phyloP scores from a whole-genome alignment of 2,113 vertebrate species.

The Picathartes gymnocephalus region DNA sequence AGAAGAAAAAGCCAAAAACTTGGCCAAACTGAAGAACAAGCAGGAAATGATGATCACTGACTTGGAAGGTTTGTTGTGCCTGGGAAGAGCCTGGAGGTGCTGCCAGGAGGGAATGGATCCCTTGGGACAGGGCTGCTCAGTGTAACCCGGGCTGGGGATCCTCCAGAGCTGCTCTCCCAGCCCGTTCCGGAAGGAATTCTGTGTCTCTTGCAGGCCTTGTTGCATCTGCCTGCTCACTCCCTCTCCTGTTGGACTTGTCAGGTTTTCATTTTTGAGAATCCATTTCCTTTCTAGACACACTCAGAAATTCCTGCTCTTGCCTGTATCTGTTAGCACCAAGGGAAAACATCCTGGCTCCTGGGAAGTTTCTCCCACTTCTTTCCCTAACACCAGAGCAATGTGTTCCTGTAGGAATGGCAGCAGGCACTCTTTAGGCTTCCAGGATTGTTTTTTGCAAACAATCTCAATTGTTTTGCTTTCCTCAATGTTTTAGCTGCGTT shows the following conservation, averaged over 20 bases:
- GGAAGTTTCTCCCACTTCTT: background rate
- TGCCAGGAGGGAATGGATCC: background rate
- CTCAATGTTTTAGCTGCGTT: background rate
- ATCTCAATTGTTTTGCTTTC: background rate
- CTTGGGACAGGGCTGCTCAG: background rate
- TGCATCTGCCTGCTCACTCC: background rate
- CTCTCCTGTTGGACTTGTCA: background rate
- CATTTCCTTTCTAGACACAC: background rate
- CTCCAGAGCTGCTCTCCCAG: background rate
- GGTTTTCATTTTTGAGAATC: background rate
- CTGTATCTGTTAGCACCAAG: background rate
- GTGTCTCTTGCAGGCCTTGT: background rate
- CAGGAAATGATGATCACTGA: slow-evolving; percentile 98
- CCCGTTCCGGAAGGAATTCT: background rate
- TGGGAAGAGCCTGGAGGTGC: background rate
- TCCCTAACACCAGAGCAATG: background rate
- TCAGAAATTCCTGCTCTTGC: background rate
- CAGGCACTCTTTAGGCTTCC: background rate
- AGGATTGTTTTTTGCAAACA: background rate
- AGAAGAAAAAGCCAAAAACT: slow-evolving; percentile 97
- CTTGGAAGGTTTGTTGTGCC: slow-evolving; percentile 83
- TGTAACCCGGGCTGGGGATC: background rate
- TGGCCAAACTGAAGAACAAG: slow-evolving; percentile 95
- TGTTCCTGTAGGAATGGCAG: background rate
- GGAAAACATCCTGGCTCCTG: background rate